phyloP scores from a whole-genome alignment of 2,797 vertebrate species.

The Schizothorax lantsangensis region DNA sequence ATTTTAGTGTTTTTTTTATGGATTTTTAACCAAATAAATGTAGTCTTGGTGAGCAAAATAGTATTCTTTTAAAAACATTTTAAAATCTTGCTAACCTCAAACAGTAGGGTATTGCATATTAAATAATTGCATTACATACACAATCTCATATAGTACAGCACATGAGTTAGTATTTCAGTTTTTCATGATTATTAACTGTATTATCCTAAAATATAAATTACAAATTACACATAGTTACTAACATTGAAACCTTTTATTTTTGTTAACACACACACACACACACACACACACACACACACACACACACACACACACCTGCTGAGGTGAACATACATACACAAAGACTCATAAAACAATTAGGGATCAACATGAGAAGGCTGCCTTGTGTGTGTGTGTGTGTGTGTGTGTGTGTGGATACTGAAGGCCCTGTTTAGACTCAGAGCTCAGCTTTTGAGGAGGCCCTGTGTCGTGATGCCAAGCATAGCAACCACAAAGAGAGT shows the following conservation, averaged over 20 bases:
- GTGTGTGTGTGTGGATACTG: constrained; percentile 7
- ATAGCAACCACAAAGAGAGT: constrained; percentile 73
- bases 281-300: background rate
- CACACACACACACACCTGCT: background rate
- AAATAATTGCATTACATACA: background rate
- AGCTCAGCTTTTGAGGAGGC: constrained; percentile 67
- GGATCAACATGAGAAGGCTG: background rate
- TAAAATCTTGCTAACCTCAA: background rate
- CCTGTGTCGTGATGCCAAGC: constrained; percentile 66
- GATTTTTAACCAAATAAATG: background rate
- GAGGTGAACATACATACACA: background rate
- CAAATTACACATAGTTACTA: background rate
- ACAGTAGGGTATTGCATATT: background rate
- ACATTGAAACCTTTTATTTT: background rate
- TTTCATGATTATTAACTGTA: background rate
- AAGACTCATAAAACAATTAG: background rate
- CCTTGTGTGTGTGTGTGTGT: background rate
- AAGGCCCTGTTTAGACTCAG: constrained; percentile 61
- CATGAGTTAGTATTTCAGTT: background rate
- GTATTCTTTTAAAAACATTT: background rate
- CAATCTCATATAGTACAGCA: background rate
- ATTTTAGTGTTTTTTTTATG: background rate
- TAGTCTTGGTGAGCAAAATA: background rate
- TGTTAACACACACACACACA: background rate
- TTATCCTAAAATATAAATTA: background rate